A percentile compares a stretch with the other conserved stretches of the same genome.
Conservation (phyloP, 1,140 invertebrate genomes). For the Sipha flava region DNA sequence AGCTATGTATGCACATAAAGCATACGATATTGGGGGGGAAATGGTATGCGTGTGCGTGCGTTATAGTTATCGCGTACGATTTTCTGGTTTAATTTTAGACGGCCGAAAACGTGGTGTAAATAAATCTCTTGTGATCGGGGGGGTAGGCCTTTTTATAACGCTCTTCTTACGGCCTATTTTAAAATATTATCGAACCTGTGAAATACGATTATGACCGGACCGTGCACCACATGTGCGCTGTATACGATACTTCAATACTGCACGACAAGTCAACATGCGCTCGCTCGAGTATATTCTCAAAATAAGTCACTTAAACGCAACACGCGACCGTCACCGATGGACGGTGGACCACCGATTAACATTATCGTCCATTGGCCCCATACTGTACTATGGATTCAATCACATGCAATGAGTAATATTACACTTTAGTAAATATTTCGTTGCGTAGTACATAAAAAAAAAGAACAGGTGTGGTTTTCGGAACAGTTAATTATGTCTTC, state of each 20-base stretch:
- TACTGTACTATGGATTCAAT: too few species aligned
- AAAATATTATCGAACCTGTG: not conserved
- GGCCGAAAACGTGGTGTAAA: not conserved
- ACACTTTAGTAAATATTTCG: too few species aligned
- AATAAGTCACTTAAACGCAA: not conserved
- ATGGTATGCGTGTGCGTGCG: not conserved
- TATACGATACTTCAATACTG: not conserved
- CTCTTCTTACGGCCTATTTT: not conserved
- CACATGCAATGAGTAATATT: too few species aligned
- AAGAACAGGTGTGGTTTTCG: too few species aligned
- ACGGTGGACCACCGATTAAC: too few species aligned
- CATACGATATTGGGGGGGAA: too few species aligned
- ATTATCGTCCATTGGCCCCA: too few species aligned
- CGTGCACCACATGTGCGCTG: not conserved
- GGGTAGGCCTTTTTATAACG: not conserved
- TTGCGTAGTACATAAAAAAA: too few species aligned
- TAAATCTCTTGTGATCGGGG: not conserved
- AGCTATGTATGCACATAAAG: too few species aligned
- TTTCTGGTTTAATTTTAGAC: slow-evolving; percentile 12
- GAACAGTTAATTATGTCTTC: too few species aligned
- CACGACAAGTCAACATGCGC: not conserved
- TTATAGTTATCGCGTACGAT: not conserved
- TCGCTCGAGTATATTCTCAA: not conserved
- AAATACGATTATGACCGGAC: not conserved
- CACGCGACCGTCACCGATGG: not conserved